Evolutionary conservation across 2,797 vertebrate species (phyloP).

Genomic region (Pteropus rufus): DNA sequence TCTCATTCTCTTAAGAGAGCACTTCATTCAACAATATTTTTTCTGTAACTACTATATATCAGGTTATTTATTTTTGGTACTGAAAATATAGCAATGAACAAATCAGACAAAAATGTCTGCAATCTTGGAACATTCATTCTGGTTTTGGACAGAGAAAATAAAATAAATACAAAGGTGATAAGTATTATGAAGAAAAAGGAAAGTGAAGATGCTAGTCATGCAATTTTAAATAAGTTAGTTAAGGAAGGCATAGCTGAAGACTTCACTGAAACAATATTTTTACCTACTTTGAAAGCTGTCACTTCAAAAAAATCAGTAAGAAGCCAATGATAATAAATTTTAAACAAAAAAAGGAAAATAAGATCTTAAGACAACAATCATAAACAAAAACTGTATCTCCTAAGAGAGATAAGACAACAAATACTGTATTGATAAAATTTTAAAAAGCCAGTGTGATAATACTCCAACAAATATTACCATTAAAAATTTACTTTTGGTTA

Average conservation of each 20-base stretch:
- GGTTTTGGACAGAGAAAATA: conserved; percentile 22
- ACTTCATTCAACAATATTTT: conserved; percentile 3
- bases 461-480: background rate
- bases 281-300: conserved; percentile 27
- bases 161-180: conserved; percentile 12
- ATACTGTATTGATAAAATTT: background rate
- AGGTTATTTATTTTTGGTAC: background rate
- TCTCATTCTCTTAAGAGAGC: background rate
- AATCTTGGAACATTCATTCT: background rate
- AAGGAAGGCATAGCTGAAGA: background rate
- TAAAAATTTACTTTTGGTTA: conserved; percentile 30
- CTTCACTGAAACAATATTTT: conserved; percentile 49
- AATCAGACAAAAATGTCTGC: conserved; percentile 25
- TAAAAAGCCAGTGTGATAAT: background rate
- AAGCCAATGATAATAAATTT: conserved; percentile 56
- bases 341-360: conserved; percentile 59
- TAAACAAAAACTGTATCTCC: conserved; percentile 23
- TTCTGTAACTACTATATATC: background rate
- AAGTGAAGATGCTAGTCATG: background rate
- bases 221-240: background rate
- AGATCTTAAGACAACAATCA: background rate
- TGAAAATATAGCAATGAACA: background rate
- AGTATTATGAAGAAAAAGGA: background rate
- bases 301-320: conserved; percentile 59
- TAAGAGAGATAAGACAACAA: conserved; percentile 1